Evolutionary conservation across 2,113 vertebrate genomes (phyloP).

Genomic region (Cavia aperea): DNA sequence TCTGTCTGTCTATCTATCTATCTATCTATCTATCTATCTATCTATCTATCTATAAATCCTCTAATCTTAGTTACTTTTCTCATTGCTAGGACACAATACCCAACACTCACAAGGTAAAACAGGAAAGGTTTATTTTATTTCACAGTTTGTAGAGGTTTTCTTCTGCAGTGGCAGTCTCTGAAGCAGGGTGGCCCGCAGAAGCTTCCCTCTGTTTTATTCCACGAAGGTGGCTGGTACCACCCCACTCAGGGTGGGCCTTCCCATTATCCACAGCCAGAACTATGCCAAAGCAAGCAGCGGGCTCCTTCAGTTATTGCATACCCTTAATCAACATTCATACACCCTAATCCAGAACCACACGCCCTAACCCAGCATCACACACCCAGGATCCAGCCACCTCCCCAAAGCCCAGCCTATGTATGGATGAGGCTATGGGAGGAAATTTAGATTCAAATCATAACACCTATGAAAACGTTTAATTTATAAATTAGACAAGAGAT

Average conservation of each 20-base stretch:
- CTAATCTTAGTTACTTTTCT: background rate
- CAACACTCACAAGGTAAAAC: background rate
- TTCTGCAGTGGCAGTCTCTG: too few species aligned
- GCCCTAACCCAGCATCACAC: background rate
- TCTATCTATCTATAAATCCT: too few species aligned
- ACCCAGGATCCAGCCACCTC: background rate
- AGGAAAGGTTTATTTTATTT: background rate
- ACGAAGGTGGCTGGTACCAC: background rate
- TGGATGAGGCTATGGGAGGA: background rate
- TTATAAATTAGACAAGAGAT: background rate
- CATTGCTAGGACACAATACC: background rate
- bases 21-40: too few species aligned
- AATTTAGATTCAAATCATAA: background rate
- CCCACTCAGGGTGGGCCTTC: background rate
- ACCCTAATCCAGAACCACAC: background rate
- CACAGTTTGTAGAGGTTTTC: background rate
- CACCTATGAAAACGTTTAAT: background rate
- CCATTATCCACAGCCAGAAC: background rate
- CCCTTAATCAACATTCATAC: background rate
- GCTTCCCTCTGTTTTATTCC: background rate
- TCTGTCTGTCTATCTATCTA: too few species aligned
- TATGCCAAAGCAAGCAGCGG: background rate
- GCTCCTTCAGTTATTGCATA: too few species aligned
- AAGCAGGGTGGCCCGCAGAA: background rate
- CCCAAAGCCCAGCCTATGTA: background rate